Conservation (phyloP, 1,140 invertebrate species). For the Samia ricini region DNA sequence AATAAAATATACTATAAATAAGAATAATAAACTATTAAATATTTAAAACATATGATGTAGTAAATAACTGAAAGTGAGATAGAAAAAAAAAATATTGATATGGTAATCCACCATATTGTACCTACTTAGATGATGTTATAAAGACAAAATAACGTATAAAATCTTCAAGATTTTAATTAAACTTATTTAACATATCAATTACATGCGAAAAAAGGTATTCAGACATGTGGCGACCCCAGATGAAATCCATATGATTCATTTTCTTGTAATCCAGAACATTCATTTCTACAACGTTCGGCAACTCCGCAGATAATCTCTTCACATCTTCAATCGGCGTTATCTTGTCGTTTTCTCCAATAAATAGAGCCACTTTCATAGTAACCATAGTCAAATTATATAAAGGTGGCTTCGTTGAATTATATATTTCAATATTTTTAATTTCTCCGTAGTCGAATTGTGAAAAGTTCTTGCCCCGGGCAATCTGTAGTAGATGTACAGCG, state of each 20-base stretch:
- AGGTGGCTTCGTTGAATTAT: constrained; percentile 75
- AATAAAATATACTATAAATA: no score
- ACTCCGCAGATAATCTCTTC: constrained; percentile 44
- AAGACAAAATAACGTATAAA: no score
- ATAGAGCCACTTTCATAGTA: constrained; percentile 77
- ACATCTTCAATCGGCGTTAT: constrained; percentile 78
- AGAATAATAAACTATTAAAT: no score
- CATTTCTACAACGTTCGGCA: constrained; percentile 68
- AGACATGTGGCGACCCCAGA: constrained; percentile 75
- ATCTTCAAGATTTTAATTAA: background rate
- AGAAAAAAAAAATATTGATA: no score
- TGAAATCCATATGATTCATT: constrained; percentile 72
- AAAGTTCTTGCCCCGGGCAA: constrained; percentile 67
- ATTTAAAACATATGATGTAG: no score
- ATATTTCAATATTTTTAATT: constrained; percentile 67
- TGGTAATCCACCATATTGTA: no score
- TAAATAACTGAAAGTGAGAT: no score
- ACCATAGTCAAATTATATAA: constrained; percentile 78
- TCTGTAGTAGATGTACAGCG: constrained; percentile 81
- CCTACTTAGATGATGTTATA: no score
- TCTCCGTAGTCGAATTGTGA: constrained; percentile 73
- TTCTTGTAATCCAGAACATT: constrained; percentile 27
- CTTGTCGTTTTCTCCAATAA: constrained; percentile 20
- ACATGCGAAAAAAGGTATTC: constrained; percentile 52
- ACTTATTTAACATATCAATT: constrained; percentile 27